These are phyloP conservation scores for Portevinia maculata DNA, from an alignment of 2,888 invertebrate species.

Conservation along the genomic window DNA sequence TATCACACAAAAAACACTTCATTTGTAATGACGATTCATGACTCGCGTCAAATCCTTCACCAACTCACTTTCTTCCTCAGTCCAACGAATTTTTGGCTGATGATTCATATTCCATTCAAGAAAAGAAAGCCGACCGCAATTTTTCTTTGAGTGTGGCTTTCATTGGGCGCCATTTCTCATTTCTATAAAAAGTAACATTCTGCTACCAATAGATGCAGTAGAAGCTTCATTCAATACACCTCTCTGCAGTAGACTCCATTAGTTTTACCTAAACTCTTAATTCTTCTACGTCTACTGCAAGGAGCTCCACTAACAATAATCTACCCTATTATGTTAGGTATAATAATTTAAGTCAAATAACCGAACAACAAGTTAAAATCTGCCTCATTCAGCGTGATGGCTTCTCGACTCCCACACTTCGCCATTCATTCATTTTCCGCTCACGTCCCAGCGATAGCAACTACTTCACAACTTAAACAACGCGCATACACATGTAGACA, in stretches of 20 bases:
- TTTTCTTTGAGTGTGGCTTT: no score
- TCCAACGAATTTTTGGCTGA: no score
- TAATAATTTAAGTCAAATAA: slow-evolving; percentile 52
- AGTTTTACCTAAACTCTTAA: no score
- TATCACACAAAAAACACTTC: no score
- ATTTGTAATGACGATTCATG: no score
- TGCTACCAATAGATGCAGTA: no score
- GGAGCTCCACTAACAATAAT: background rate
- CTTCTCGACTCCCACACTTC: slow-evolving; percentile 15
- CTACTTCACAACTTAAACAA: slow-evolving; percentile 71
- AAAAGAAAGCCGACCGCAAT: no score
- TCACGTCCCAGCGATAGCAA: slow-evolving; percentile 60
- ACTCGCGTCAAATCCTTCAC: no score
- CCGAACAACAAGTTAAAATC: slow-evolving; percentile 67
- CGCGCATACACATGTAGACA: slow-evolving; percentile 72
- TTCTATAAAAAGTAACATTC: no score
- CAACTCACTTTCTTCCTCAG: no score
- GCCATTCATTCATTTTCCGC: slow-evolving; percentile 43
- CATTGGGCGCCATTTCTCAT: background rate
- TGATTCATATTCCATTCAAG: no score
- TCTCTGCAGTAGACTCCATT: background rate
- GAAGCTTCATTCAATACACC: no score
- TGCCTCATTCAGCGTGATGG: background rate
- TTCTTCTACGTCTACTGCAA: background rate
- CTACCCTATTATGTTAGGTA: background rate